Conservation (phyloP, 2,797 vertebrate species). For the Acrossocheilus fasciatus region DNA sequence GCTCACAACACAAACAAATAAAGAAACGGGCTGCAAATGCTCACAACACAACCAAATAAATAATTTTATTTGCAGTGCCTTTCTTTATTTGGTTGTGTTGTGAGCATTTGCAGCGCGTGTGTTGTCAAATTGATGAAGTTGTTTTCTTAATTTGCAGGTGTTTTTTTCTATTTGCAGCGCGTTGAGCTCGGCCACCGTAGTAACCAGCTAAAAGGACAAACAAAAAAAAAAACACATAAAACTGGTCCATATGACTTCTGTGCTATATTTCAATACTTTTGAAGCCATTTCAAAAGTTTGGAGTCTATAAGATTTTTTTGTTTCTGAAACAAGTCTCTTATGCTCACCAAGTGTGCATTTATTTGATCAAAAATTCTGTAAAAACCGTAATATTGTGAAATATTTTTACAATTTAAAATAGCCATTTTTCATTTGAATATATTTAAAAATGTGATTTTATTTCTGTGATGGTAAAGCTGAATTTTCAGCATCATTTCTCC, state of each 20-base stretch:
- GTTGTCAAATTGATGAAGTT: too few species aligned
- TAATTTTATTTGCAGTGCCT: too few species aligned
- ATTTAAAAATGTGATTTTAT: neutral
- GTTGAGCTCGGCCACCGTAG: too few species aligned
- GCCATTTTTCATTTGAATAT: neutral
- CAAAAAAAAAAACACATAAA: neutral
- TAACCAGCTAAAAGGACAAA: neutral
- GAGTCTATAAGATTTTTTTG: neutral
- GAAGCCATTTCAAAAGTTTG: neutral
- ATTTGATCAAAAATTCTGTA: neutral
- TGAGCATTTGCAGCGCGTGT: too few species aligned
- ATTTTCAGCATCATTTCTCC: neutral
- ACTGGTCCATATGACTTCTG: neutral
- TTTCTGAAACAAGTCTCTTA: neutral
- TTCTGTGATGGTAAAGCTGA: neutral
- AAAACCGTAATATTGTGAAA: neutral
- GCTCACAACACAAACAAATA: too few species aligned
- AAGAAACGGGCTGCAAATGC: too few species aligned
- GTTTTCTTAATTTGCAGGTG: too few species aligned
- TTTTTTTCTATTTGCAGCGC: too few species aligned
- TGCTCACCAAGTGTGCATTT: neutral
- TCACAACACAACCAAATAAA: too few species aligned
- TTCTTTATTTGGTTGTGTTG: too few species aligned
- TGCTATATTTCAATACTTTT: neutral
- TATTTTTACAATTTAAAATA: neutral